These are phyloP conservation scores for Pollachius pollachius DNA, from an alignment of 2,113 vertebrate species.

Conservation along the genomic window DNA sequence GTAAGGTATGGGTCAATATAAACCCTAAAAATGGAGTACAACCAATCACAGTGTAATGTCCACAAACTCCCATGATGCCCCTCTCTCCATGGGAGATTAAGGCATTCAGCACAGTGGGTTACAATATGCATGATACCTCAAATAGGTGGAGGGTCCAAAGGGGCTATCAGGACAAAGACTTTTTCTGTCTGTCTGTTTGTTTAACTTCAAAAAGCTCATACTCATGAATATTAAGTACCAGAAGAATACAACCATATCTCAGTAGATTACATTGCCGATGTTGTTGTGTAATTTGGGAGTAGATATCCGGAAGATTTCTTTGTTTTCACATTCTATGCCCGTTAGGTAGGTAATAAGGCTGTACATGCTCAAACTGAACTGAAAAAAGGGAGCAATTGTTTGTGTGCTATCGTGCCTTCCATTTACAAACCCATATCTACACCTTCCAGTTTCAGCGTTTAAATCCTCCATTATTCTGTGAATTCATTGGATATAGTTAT, in stretches of 20 bases:
- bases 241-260: background rate
- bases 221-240: background rate
- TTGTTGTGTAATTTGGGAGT: background rate
- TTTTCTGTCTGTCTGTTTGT: slow-evolving; percentile 20
- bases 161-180: slow-evolving; percentile 45
- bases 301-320: background rate
- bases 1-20: slow-evolving; percentile 16
- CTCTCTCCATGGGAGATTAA: slow-evolving; percentile 71
- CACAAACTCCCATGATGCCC: slow-evolving; percentile 69
- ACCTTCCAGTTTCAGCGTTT: too few relatives aligned
- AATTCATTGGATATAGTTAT: too few relatives aligned
- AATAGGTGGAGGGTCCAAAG: slow-evolving; percentile 38
- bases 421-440: too few relatives aligned
- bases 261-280: background rate
- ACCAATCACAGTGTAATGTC: slow-evolving; percentile 76
- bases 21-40: slow-evolving; percentile 37
- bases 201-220: slow-evolving; percentile 7
- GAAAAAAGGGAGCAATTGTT: too few relatives aligned
- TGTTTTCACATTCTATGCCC: background rate
- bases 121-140: slow-evolving; percentile 46
- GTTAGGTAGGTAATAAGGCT: background rate
- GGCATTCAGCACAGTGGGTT: slow-evolving; percentile 71
- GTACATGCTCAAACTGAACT: too few relatives aligned
- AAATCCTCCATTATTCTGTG: too few relatives aligned
- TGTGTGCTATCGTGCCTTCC: too few relatives aligned